These are phyloP conservation scores for Haliaeetus leucogaster DNA, from an alignment of 2,113 vertebrate species.

Conservation along the genomic window DNA sequence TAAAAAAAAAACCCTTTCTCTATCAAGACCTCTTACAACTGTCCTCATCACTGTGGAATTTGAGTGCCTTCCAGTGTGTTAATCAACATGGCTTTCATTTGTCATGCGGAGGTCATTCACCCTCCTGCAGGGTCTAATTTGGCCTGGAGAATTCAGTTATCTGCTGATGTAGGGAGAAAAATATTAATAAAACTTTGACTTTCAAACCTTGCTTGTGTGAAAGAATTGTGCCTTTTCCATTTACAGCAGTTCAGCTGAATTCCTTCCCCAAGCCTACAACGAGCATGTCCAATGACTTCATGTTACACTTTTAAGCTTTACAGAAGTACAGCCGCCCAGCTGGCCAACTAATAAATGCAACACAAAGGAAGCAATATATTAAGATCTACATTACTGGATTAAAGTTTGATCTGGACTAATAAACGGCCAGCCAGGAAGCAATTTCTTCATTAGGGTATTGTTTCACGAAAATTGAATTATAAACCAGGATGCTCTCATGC, in stretches of 20 bases:
- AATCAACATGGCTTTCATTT: background rate
- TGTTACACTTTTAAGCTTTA: background rate
- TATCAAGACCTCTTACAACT: background rate
- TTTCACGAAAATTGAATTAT: background rate
- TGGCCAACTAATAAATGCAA: background rate
- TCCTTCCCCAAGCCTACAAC: background rate
- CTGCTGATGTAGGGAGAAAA: slow-evolving; percentile 5
- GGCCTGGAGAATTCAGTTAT: background rate
- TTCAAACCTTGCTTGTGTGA: background rate
- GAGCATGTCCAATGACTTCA: background rate
- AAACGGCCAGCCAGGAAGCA: background rate
- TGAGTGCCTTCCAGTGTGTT: slow-evolving; percentile 2
- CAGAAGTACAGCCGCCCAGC: background rate
- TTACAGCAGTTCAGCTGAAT: background rate
- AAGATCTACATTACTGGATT: background rate
- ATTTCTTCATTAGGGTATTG: background rate
- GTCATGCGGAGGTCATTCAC: background rate
- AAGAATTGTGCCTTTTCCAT: background rate
- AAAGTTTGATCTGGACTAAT: background rate
- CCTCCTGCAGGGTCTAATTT: background rate
- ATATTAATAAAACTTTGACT: slow-evolving; percentile 4
- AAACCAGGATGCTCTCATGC: background rate
- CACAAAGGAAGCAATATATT: background rate
- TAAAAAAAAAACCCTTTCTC: background rate
- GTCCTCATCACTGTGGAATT: slow-evolving; percentile 31